These are phyloP conservation scores for Calyptomena viridis DNA, from an alignment of 2,113 vertebrate species.

Conservation along the genomic window DNA sequence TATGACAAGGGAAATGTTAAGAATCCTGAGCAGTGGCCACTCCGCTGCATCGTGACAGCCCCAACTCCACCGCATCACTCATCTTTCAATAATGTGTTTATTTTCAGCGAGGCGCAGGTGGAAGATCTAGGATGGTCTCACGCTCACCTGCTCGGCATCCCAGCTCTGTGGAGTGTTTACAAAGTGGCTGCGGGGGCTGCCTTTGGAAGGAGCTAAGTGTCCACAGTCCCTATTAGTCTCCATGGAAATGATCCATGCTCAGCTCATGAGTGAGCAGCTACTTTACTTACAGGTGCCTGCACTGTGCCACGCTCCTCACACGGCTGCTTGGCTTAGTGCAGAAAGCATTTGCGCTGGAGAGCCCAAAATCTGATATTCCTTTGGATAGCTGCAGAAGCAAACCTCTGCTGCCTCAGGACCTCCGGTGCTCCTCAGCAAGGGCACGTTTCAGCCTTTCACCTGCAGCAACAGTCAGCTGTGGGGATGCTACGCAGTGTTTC, in stretches of 20 bases:
- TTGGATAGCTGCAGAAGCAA: background rate
- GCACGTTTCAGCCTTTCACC: background rate
- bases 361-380: background rate
- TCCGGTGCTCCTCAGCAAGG: background rate
- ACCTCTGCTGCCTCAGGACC: background rate
- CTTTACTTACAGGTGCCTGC: background rate
- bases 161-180: background rate
- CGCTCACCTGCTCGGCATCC: fast-evolving
- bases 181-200: background rate
- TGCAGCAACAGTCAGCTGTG: background rate
- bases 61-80: fast-evolving
- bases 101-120: fast-evolving
- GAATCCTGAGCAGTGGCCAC: background rate
- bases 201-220: background rate
- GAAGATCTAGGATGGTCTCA: background rate
- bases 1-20: background rate
- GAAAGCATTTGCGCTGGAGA: background rate
- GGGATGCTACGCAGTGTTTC: background rate
- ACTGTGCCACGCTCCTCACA: fast-evolving
- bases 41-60: fast-evolving
- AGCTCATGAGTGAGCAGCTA: background rate
- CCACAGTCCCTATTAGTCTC: background rate
- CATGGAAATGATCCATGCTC: background rate
- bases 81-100: background rate
- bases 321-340: background rate